phyloP scores from a whole-genome alignment of 2,797 vertebrate genomes.

The Pipistrellus pipistrellus region DNA sequence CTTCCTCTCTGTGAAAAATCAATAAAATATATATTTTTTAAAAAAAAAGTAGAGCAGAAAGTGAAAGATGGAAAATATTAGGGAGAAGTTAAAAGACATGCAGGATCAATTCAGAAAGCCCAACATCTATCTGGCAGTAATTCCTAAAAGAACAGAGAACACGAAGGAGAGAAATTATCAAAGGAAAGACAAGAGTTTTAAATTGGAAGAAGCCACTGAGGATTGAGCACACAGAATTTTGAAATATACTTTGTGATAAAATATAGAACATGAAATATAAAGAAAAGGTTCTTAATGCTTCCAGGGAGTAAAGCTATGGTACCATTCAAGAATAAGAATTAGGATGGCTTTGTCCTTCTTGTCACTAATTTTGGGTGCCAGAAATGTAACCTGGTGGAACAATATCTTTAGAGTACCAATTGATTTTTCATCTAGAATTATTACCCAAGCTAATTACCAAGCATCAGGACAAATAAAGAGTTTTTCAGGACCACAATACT shows the following conservation, averaged over 20 bases:
- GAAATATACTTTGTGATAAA: background rate
- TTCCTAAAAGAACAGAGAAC: background rate
- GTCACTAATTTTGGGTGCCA: background rate
- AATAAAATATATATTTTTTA: no score
- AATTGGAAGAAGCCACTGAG: background rate
- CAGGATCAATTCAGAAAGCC: background rate
- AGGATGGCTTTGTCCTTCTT: background rate
- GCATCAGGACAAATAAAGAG: background rate
- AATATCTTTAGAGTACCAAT: background rate
- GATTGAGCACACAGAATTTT: background rate
- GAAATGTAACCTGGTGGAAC: background rate
- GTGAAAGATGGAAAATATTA: background rate
- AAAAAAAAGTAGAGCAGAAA: background rate
- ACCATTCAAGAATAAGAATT: background rate
- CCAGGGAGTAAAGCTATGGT: background rate
- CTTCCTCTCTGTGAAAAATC: no score
- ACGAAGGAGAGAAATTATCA: background rate
- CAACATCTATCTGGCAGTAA: background rate
- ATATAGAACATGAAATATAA: conserved; percentile 1
- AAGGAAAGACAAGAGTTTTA: background rate
- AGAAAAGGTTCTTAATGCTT: background rate
- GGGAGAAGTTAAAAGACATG: background rate
- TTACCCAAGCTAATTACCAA: background rate
- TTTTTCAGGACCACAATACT: background rate
- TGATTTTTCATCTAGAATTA: conserved; percentile 36